Evolutionary conservation across 2,797 vertebrate genomes (phyloP).

Genomic region (Coilia nasus): DNA sequence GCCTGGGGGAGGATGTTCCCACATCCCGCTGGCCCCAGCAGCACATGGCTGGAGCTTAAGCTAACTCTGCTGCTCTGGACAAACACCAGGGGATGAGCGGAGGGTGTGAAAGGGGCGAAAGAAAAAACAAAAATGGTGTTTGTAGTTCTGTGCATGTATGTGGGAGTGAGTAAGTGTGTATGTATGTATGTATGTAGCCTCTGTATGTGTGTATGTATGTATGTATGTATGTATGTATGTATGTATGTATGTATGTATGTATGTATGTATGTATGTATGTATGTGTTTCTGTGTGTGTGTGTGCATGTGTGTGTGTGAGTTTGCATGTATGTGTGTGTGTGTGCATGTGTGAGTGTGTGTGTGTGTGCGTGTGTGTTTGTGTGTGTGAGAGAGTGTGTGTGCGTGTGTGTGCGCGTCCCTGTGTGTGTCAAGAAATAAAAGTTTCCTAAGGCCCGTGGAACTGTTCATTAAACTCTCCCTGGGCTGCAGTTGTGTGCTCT

Average conservation of each 20-base stretch:
- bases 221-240: neutral
- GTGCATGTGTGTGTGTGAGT: neutral
- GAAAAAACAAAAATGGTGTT: neutral
- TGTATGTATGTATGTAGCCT: neutral
- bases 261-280: neutral
- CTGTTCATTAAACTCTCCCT: neutral
- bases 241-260: neutral
- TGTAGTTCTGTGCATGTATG: neutral
- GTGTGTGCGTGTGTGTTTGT: neutral
- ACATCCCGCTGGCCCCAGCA: slow-evolving; percentile 1
- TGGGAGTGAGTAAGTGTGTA: neutral
- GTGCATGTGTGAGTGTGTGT: neutral
- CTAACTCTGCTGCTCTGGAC: neutral
- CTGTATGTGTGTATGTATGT: too few species aligned
- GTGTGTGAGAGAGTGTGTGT: neutral
- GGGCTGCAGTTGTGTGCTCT: neutral
- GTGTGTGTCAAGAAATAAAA: neutral
- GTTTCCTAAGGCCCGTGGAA: neutral
- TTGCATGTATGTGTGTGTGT: too few species aligned
- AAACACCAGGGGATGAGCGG: neutral
- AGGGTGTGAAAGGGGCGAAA: neutral
- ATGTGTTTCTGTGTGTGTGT: neutral
- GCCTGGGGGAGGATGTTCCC: slow-evolving; percentile 13
- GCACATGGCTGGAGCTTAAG: neutral
- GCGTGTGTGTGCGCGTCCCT: neutral